Evolutionary conservation across 2,888 invertebrate species (phyloP).

Genomic region (Drosophila siamana): DNA sequence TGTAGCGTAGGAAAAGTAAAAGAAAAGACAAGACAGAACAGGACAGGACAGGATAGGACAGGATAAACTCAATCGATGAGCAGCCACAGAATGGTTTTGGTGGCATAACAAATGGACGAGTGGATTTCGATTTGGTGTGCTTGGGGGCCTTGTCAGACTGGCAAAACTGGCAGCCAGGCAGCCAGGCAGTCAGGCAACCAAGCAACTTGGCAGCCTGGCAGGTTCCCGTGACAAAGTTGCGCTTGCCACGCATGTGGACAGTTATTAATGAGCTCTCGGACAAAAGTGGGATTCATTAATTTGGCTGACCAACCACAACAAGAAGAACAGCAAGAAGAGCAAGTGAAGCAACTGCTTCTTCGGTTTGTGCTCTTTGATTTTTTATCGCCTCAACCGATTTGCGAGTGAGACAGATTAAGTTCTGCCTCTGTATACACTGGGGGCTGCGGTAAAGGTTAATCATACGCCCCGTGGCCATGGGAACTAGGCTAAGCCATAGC

Average conservation of each 20-base stretch:
- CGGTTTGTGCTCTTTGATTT: constrained; percentile 2
- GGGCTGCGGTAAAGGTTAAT: constrained; percentile 69
- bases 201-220: not conserved
- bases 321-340: not conserved
- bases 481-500: constrained; percentile 68
- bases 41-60: constrained; percentile 12
- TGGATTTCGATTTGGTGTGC: constrained; percentile 30
- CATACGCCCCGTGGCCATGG: constrained; percentile 67
- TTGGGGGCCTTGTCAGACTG: constrained; percentile 5
- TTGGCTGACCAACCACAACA: constrained; percentile 37
- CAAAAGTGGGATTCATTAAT: constrained; percentile 71
- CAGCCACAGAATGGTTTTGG: constrained; percentile 43
- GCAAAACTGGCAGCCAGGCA: not conserved
- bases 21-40: constrained; percentile 14
- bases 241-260: constrained; percentile 70
- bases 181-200: not conserved
- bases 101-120: constrained; percentile 67
- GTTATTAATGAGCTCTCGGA: constrained; percentile 72
- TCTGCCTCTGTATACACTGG: constrained; percentile 37
- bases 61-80: constrained; percentile 66
- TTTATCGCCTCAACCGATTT: constrained; percentile 16
- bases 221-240: constrained; percentile 31
- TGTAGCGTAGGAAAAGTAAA: constrained; percentile 17
- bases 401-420: constrained; percentile 38
- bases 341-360: constrained; percentile 14